Evolutionary conservation across 2,888 invertebrate species (phyloP), one percentile per base, ranked within the genome.

Genomic region (Phyllotreta cruciferae): DNA sequence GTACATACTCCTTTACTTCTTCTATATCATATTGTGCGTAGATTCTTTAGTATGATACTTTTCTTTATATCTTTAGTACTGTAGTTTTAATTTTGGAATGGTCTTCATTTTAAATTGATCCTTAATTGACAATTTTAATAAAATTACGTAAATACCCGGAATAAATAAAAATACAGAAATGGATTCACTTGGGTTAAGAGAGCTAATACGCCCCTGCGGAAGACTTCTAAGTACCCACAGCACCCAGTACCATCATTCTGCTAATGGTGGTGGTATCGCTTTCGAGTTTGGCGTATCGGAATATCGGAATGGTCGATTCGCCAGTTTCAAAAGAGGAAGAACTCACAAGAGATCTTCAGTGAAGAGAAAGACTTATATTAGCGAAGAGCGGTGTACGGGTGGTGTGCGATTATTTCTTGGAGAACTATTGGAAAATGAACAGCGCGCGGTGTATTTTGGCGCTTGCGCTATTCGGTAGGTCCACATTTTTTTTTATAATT

Each of bases 251-350:
- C 49, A 49, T 35, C 49, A 35, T 49, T 11, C 2, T 35, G 14
- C 10, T 44, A 50, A 11, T 68, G 69, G 70, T 70, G 67, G 68
- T 72, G 70, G 70, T 62, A 68, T 62, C 62, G 70, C 72, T 73
- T 73, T 73, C 73, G 66, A 71, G 70, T 70, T 69, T 66, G 66
- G 67, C 60, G 56, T 57, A 63, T 62, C 52, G 58, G 64, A 24
- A 24, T 24, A 24, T 24, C 24, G 24, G 24, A 24, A 24, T 24
- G 24, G 24, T 24, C 52, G 60, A 58, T 60, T 64, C 61, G 68
- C 66, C 68, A 71, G 71, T 73, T 71, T 74, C 71, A 75, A 75
- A 75, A 75, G 70, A 70, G 69, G 70, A 69, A 72, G 71, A 70
- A 69, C 66, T 57, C 13, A 54, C 66, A 54, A 63, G 45, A 61